Evolutionary conservation across 2,797 vertebrate genomes (phyloP).

Genomic region (Tiaroga cobitis): DNA sequence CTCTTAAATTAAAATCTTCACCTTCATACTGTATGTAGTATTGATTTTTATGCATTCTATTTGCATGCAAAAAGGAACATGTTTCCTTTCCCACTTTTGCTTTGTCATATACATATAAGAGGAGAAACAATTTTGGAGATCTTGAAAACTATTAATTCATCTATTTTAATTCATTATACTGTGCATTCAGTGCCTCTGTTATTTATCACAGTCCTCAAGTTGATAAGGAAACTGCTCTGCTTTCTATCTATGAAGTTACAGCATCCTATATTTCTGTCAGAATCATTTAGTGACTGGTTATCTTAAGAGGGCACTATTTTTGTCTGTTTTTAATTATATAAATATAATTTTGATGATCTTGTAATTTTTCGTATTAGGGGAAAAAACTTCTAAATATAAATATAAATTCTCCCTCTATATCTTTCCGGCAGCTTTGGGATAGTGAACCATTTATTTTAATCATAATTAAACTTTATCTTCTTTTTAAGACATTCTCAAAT

Average conservation of each 20-base stretch:
- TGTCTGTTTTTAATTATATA: background rate
- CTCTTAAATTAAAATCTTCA: slow-evolving; percentile 57
- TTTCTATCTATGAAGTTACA: background rate
- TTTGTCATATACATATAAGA: background rate
- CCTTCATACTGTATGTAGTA: slow-evolving; percentile 65
- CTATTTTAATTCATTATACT: slow-evolving; percentile 45
- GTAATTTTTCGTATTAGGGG: background rate
- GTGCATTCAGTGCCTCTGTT: slow-evolving; percentile 25
- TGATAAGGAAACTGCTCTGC: background rate
- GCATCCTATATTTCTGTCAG: slow-evolving; percentile 9
- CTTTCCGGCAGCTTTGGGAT: background rate
- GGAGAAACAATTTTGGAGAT: background rate
- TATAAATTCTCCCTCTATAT: background rate
- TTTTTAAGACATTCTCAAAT: background rate
- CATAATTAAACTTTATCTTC: background rate
- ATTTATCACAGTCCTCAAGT: slow-evolving; percentile 8
- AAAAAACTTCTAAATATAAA: background rate
- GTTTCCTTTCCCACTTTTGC: slow-evolving; percentile 8
- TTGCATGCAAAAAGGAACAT: slow-evolving; percentile 9
- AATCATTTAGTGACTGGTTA: slow-evolving; percentile 3
- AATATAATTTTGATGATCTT: background rate
- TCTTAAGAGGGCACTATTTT: slow-evolving; percentile 1
- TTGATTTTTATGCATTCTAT: slow-evolving; percentile 67
- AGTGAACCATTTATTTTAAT: background rate
- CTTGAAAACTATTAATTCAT: slow-evolving; percentile 14